Percentiles rank a stretch among this genome's conserved stretches.
Conservation (phyloP, 2,113 vertebrate species). For the Microtus ochrogaster region DNA sequence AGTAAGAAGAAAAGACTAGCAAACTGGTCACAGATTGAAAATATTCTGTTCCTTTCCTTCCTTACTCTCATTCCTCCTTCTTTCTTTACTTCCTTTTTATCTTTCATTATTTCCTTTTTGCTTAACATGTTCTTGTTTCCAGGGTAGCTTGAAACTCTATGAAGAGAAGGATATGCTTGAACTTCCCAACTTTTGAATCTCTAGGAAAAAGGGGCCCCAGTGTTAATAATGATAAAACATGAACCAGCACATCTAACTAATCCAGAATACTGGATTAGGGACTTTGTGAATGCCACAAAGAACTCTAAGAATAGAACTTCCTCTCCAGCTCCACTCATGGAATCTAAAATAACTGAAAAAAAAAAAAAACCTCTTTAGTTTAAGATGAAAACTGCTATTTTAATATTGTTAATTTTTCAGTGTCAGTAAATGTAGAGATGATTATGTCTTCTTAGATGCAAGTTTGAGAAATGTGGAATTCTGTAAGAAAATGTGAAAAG, state of each 20-base stretch:
- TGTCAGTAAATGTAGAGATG: neutral
- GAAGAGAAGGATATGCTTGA: neutral
- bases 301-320: neutral
- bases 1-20: neutral
- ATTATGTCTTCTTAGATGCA: neutral
- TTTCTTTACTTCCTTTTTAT: neutral
- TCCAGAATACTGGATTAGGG: no score
- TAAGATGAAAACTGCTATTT: neutral
- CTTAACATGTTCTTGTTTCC: neutral
- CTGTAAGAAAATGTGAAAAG: neutral
- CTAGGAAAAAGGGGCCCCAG: no score
- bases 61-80: rapidly evolving
- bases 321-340: neutral
- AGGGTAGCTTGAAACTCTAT: neutral
- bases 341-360: neutral
- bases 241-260: no score
- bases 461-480: neutral
- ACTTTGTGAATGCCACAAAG: neutral
- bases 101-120: no score
- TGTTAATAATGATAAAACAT: neutral
- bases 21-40: neutral
- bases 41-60: neutral
- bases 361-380: neutral
- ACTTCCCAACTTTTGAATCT: neutral
- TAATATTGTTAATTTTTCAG: neutral